phyloP scores from a whole-genome alignment of 1,140 invertebrate species.

The Cotesia typhae region DNA sequence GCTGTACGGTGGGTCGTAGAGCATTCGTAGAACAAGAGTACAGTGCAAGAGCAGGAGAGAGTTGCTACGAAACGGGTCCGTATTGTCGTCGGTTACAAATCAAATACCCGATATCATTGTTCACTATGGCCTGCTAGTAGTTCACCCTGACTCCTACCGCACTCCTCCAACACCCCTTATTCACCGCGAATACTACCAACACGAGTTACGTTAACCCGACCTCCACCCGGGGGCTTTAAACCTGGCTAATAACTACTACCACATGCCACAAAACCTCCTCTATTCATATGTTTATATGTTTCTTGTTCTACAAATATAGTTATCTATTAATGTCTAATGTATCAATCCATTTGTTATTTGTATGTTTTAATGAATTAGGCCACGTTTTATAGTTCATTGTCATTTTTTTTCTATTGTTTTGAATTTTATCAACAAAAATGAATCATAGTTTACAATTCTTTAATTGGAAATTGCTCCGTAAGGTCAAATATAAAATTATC shows the following conservation, averaged over 20 bases:
- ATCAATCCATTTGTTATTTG: not conserved
- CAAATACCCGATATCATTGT: slow-evolving; percentile 63
- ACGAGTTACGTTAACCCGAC: slow-evolving; percentile 2
- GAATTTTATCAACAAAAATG: too few species aligned
- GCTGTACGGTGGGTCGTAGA: slow-evolving; percentile 24
- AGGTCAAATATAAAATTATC: too few species aligned
- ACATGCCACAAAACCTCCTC: slow-evolving; percentile 33
- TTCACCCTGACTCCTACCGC: slow-evolving; percentile 37
- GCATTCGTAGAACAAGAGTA: slow-evolving; percentile 35
- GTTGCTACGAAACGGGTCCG: slow-evolving; percentile 37
- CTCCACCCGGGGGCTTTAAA: not conserved
- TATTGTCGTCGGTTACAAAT: slow-evolving; percentile 62
- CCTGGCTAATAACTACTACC: slow-evolving; percentile 31
- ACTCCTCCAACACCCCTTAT: slow-evolving; percentile 39
- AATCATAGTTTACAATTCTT: too few species aligned
- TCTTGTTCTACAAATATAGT: not conserved
- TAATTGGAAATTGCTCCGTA: too few species aligned
- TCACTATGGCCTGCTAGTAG: slow-evolving; percentile 47
- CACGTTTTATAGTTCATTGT: too few species aligned
- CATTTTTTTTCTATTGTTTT: too few species aligned
- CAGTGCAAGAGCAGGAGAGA: slow-evolving; percentile 36
- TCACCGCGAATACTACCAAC: slow-evolving; percentile 26
- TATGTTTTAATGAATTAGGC: too few species aligned
- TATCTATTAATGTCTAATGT: not conserved
- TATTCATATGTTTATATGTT: not conserved